Percentiles rank a stretch among this genome's conserved stretches.
phyloP scores from a whole-genome alignment of 2,113 vertebrate species.

The Jacana jacana region DNA sequence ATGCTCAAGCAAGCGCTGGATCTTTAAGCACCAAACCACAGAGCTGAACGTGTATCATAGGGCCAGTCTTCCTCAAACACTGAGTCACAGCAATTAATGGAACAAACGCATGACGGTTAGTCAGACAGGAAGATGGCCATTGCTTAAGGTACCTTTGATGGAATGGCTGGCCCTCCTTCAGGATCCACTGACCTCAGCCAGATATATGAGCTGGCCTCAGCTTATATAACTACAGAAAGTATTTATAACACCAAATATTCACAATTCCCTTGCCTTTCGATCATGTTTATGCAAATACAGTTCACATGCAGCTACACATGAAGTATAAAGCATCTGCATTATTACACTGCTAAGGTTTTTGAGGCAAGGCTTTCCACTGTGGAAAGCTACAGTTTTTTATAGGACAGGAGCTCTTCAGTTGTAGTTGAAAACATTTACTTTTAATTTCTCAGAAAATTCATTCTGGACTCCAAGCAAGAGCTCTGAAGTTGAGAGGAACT shows the following conservation, averaged over 20 bases:
- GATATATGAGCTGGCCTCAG: conserved; percentile 61
- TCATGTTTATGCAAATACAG: conserved; percentile 5
- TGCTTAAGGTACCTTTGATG: conserved; percentile 47
- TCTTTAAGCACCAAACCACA: background rate
- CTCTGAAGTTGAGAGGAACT: background rate
- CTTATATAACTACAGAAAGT: conserved; percentile 56
- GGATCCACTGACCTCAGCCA: conserved; percentile 47
- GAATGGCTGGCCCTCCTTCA: conserved; percentile 55
- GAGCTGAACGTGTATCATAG: conserved; percentile 12
- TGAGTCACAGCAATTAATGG: conserved; percentile 39
- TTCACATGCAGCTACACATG: conserved; percentile 5
- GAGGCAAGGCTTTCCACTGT: conserved; percentile 7
- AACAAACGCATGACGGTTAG: conserved; percentile 46
- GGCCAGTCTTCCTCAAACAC: conserved; percentile 33
- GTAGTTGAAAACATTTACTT: conserved; percentile 37
- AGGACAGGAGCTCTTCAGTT: background rate
- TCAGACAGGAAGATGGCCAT: conserved; percentile 61
- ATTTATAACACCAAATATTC: conserved; percentile 54
- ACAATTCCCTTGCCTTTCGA: background rate
- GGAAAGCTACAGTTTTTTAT: background rate
- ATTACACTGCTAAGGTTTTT: background rate
- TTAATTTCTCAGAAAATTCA: conserved; percentile 18
- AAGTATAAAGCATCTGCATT: background rate
- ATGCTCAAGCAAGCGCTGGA: background rate
- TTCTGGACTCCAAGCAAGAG: background rate